Evolutionary conservation across 2,888 invertebrate genomes (phyloP), one percentile per base, ranked within the genome.

Genomic region (Antheraea assamensis): DNA sequence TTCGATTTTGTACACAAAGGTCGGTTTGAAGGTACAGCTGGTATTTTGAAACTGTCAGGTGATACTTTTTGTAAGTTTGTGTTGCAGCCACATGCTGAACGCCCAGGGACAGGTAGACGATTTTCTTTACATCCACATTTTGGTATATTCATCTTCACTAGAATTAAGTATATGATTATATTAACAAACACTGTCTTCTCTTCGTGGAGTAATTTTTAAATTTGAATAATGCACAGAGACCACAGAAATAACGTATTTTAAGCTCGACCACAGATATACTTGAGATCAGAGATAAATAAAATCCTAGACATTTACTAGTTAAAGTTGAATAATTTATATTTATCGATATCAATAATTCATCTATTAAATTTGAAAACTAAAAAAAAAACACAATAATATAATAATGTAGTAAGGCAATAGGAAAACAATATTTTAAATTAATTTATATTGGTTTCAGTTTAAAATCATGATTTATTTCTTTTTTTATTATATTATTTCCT

Each of bases 91-190:
- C 90, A 90, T 52, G 77, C 81, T 35, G 87, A 79, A 76, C 84
- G 85, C 42, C 87, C 87, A 76, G 84, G 81, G 72, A 80, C 82
- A 49, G 87, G 88, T 7, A 83, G 85, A 76, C 85, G 87, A 79
- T 93, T 93, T 82, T 93, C 91, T 80, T 93, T 93, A 83, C 90
- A 90, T 72, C 77, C 82, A 85, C 91, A 91, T 82, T 87, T 91
- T 66, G 78, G 82, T 74, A 76, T 77, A 78, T 90, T 89, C 92
- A 92, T 92, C 75, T 61, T 87, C 70, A 80, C 72, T 73, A 77
- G 76, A 30, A 27, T 64, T 15, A 30, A 64, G 8, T 30, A 64
- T 64, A 17, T 15, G 30, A 27, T 64, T 10, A 64, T 27, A 17
- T 61, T 64, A 4, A 27, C 27, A 64, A 30, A 27, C 27, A 30